Conservation (phyloP, 2,113 vertebrate genomes). For the Ameiurus melas region DNA sequence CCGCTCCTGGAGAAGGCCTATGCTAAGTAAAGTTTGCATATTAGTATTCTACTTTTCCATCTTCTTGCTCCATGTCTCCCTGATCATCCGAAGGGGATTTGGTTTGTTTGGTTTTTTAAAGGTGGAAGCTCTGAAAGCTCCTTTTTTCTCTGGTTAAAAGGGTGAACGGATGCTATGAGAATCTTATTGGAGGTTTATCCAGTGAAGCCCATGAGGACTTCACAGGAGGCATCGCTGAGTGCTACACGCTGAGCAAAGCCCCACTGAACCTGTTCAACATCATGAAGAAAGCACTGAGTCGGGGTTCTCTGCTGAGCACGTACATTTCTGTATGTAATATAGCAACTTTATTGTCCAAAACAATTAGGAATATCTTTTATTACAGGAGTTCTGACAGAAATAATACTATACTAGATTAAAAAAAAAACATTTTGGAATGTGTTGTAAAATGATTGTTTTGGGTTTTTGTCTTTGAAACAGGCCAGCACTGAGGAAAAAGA, state of each 20-base stretch:
- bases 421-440: neutral
- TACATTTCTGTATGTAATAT: neutral
- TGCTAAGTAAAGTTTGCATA: neutral
- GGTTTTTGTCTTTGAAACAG: neutral
- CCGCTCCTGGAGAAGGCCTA: constrained; percentile 38
- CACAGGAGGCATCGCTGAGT: constrained; percentile 36
- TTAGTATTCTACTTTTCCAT: too few species aligned
- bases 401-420: too few species aligned
- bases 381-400: neutral
- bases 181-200: constrained; percentile 4
- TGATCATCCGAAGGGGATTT: too few species aligned
- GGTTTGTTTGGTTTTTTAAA: too few species aligned
- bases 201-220: constrained; percentile 41
- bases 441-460: neutral
- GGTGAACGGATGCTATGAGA: constrained; percentile 40
- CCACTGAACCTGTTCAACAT: constrained; percentile 5
- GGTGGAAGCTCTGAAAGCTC: neutral
- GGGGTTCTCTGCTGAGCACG: neutral
- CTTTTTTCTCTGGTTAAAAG: neutral
- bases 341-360: neutral
- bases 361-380: neutral
- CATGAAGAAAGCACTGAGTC: constrained; percentile 7
- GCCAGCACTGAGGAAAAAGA: neutral
- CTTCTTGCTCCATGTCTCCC: too few species aligned
- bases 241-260: neutral